Conservation (phyloP, 1,140 invertebrate genomes). For the Mesaphorura yosii region DNA sequence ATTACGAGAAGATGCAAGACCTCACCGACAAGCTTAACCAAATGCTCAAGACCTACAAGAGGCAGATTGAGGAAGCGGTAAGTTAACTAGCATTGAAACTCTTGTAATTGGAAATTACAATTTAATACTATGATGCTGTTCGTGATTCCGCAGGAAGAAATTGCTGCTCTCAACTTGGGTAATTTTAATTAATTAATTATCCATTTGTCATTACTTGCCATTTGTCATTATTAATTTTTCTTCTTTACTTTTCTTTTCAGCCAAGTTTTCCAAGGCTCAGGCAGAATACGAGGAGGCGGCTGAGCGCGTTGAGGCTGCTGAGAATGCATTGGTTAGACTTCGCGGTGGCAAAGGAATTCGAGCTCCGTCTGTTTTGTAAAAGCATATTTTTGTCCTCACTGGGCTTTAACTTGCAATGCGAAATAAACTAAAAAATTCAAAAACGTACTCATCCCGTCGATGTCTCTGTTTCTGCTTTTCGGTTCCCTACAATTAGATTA, state of each 20-base stretch:
- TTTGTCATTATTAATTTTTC: too few relatives aligned
- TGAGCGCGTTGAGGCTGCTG: constrained; percentile 78
- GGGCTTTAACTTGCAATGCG: too few relatives aligned
- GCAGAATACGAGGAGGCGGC: constrained; percentile 97
- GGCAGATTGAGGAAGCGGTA: constrained; percentile 93
- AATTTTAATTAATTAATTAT: too few relatives aligned
- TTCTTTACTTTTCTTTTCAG: too few relatives aligned
- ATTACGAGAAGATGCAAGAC: constrained; percentile 94
- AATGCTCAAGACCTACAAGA: constrained; percentile 99
- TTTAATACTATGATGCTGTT: background rate
- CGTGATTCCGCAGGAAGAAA: constrained; percentile 46
- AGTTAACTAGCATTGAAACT: constrained; percentile 35
- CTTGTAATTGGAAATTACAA: constrained; percentile 7
- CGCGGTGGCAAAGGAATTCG: constrained; percentile 45
- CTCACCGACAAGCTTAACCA: constrained; percentile 96
- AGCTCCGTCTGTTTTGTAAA: background rate
- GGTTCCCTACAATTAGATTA: too few relatives aligned
- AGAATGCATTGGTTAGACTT: constrained; percentile 92
- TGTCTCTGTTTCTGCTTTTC: too few relatives aligned
- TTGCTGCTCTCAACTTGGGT: constrained; percentile 34
- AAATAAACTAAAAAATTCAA: too few relatives aligned
- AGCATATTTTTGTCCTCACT: too few relatives aligned
- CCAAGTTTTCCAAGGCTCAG: constrained; percentile 98
- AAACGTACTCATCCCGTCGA: too few relatives aligned
- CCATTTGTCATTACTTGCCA: too few relatives aligned